Base-by-base conservation (phyloP, 92 coral and sea anemone genomes). In the Chrysogorgia sp. region DNA sequence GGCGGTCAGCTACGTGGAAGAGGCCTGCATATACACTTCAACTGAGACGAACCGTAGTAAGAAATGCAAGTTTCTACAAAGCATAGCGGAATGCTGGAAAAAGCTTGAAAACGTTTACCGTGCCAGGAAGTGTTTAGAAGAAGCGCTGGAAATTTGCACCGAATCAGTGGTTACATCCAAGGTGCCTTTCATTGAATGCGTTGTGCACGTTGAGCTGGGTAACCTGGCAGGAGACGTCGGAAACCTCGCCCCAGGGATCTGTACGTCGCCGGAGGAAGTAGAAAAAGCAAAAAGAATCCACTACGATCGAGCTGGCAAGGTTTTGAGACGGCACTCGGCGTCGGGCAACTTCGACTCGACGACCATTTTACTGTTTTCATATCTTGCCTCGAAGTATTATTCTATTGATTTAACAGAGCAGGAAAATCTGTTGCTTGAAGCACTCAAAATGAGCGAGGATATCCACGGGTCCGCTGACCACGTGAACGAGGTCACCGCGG, bases 401-500 rank as follows among this genome's bases (percentile, higher is more conserved):
- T 69, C 33, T 1, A 41, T 69, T 12, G 57, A 69, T 30, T 30
- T 45, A 49, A 0, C 2, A n/a, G 41, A 69, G 15, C n/a, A 48
- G 22, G 50, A 37, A 49, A 28, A 29, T 28, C 76, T 69, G 12
- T 48, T 69, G 76, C 60, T 69, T 12, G 76, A 69, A 69, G 76
- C 76, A 1, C 34, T 69, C 5, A 47, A 49, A 25, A 47, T 69
- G 31, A 47, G 76, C 59, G 76, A 69, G 48, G 50, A 25, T 0
- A 48, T 69, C 9, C 48, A 69, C 21, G 43, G 37, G 33, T 1
- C 76, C n/a, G n/a, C n/a, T 5, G 50, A 48, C 7, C 33, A 45
- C 10, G 37, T 58, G 10, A 22, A 24, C 34, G 76, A 69, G 60
- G 26, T 12, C 22, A 24, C 48, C 7, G 50, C 60, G n/a, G 13